These are phyloP conservation scores for Perodicticus potto DNA, from an alignment of 2,797 vertebrate genomes.

Conservation along the genomic window DNA sequence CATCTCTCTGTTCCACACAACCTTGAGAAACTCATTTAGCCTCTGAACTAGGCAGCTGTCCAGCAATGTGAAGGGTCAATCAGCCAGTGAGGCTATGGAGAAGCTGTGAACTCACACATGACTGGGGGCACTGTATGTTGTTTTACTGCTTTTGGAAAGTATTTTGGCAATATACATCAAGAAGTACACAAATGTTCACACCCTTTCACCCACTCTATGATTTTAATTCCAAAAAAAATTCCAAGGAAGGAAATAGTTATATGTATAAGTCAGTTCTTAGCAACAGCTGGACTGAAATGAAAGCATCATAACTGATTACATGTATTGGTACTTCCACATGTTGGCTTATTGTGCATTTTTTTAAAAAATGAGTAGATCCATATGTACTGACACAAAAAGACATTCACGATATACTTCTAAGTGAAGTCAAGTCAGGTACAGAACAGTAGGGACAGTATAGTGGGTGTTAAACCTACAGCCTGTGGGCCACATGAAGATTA, in stretches of 20 bases:
- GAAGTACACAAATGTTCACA: background rate
- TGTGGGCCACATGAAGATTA: too few species aligned
- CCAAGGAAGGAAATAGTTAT: conserved; percentile 21
- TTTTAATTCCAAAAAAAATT: conserved; percentile 32
- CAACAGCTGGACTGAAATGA: background rate
- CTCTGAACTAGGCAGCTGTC: background rate
- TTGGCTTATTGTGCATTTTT: background rate
- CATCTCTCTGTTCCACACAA: background rate
- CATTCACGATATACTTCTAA: background rate
- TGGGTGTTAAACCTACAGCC: too few species aligned
- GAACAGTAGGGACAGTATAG: background rate
- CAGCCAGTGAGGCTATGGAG: background rate
- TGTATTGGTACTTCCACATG: background rate
- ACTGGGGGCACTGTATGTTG: background rate
- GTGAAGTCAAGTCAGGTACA: background rate
- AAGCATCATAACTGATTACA: background rate
- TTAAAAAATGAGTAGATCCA: background rate
- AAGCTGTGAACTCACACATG: background rate
- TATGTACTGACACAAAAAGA: background rate
- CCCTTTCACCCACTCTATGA: background rate
- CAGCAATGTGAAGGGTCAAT: background rate
- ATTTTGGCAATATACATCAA: background rate
- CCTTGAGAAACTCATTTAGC: background rate
- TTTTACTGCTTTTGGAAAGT: background rate
- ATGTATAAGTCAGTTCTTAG: background rate